Evolutionary conservation across 2,797 vertebrate genomes (phyloP).

Genomic region (Alca torda): DNA sequence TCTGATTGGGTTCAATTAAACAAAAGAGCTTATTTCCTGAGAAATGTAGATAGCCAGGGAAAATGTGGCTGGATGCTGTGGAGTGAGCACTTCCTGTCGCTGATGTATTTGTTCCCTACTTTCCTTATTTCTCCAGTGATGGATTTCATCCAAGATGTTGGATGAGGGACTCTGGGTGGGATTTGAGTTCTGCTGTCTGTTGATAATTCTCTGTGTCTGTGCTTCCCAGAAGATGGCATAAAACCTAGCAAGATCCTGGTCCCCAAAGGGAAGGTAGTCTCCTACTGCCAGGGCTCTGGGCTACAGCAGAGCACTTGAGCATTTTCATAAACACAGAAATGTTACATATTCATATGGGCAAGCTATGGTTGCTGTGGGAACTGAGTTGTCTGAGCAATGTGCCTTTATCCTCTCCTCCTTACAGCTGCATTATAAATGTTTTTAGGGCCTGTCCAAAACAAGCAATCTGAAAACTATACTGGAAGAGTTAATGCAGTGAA

Average conservation of each 20-base stretch:
- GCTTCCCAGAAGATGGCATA: background rate
- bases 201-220: accelerated
- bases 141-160: background rate
- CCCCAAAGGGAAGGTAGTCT: background rate
- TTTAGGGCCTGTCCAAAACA: background rate
- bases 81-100: accelerated
- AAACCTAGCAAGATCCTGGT: background rate
- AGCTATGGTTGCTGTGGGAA: slow-evolving; percentile 70
- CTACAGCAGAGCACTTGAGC: background rate
- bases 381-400: slow-evolving; percentile 39
- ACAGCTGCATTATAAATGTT: background rate
- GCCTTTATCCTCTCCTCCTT: slow-evolving; percentile 21
- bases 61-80: background rate
- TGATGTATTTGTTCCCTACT: background rate
- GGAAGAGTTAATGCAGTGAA: background rate
- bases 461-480: background rate
- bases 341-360: slow-evolving; percentile 39
- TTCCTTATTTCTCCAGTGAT: background rate
- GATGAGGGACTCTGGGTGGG: background rate
- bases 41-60: background rate
- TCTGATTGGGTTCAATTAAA: background rate
- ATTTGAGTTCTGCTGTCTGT: background rate
- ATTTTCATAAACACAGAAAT: background rate
- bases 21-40: background rate
- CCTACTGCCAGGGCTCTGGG: background rate